Base-by-base conservation (phyloP, 2,888 invertebrate genomes). In the Cotesia congregata region DNA sequence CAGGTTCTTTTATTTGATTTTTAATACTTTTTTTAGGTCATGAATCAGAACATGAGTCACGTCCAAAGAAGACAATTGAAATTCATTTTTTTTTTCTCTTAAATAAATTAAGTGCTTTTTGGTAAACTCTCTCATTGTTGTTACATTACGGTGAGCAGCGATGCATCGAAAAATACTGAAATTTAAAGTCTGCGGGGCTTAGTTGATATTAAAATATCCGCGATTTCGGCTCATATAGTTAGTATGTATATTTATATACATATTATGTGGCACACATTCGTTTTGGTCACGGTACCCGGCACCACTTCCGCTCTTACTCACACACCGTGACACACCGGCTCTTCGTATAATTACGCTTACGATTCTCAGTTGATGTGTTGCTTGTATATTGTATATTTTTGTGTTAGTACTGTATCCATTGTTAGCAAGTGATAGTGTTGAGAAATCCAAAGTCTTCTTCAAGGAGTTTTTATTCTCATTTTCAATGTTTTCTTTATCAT, bases 261-360 rank as follows among this genome's bases (percentile, higher is more conserved):
- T 65, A 65, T 75, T 77, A 77, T 80, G 81, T 81, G 78, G 78
- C 79, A 77, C 77, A 80, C 80, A 80, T 82, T 83, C 81, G 83
- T 86, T 86, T 85, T 83, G 84, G 85, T 86, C 85, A 87, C 86
- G 85, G 86, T 86, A 82, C 83, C 83, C 84, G 80, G 80, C 83
- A 81, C 82, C 82, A 82, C 86, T 88, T 88, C 88, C 86, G 86
- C 83, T 83, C 81, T 77, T 79, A 80, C 84, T 83, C 82, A 82
- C 80, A 83, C 81, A 82, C 86, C 86, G 83, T 84, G 82, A 85
- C 85, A 82, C 75, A 82, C 75, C 79, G 78, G 80, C 73, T 76
- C 77, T 76, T 76, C 79, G 73, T 76, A 78, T 82, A 82, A 82
- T 82, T 82, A 78, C 76, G 67, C 38, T 71, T 67, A 70, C 69